These are phyloP conservation scores for Saturnia japonica DNA, from an alignment of 2,888 invertebrate species.

Conservation along the genomic window DNA sequence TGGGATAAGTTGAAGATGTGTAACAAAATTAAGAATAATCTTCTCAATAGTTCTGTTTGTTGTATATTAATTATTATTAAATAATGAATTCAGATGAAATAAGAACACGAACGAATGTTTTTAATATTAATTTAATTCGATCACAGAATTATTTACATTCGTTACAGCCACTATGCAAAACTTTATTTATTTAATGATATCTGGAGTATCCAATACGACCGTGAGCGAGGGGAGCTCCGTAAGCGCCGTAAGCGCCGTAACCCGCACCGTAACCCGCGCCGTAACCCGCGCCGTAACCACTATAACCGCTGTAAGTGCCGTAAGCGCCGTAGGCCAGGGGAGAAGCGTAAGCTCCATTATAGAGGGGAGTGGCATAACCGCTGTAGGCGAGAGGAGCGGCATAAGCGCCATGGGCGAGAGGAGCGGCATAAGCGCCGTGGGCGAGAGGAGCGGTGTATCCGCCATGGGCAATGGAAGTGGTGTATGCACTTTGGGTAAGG, in stretches of 20 bases:
- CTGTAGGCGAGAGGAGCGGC: slow-evolving; percentile 32
- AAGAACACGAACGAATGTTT: neutral
- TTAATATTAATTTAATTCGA: slow-evolving; percentile 31
- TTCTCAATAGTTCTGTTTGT: slow-evolving; percentile 24
- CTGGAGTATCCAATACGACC: slow-evolving; percentile 48
- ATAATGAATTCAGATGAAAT: neutral
- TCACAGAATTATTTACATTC: slow-evolving; percentile 42
- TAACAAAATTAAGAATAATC: too few relatives aligned
- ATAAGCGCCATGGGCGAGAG: slow-evolving; percentile 34
- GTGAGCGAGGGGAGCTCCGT: slow-evolving; percentile 36
- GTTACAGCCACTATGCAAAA: slow-evolving; percentile 22
- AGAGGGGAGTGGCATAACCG: slow-evolving; percentile 38
- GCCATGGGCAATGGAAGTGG: slow-evolving; percentile 44
- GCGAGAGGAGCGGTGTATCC: slow-evolving; percentile 41
- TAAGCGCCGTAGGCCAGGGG: slow-evolving; percentile 41
- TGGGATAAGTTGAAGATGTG: slow-evolving; percentile 21
- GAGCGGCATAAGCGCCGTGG: slow-evolving; percentile 42
- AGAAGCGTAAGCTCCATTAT: slow-evolving; percentile 35
- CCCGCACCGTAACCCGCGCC: slow-evolving; percentile 45
- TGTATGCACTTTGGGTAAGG: slow-evolving; percentile 35
- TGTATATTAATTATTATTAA: neutral
- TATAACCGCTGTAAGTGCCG: slow-evolving; percentile 41
- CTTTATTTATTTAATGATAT: slow-evolving; percentile 36
- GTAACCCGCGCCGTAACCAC: slow-evolving; percentile 41
- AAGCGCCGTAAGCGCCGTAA: slow-evolving; percentile 40